Conservation (phyloP, 2,888 invertebrate genomes). For the Protodeltote pygarga region DNA sequence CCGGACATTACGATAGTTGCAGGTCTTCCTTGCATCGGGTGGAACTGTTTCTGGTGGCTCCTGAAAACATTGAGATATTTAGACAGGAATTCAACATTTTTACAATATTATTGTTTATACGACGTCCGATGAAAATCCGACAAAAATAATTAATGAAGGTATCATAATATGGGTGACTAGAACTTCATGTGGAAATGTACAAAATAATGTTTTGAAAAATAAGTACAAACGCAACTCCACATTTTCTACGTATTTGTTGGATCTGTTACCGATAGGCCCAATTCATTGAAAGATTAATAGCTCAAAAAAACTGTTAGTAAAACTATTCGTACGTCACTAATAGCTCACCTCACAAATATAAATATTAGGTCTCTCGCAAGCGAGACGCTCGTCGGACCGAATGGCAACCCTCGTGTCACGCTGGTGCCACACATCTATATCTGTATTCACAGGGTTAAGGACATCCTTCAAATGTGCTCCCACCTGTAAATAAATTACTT, state of each 20-base stretch:
- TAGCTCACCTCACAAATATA: slow-evolving; percentile 75
- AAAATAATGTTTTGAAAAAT: too few relatives aligned
- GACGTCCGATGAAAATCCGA: not conserved
- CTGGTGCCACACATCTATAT: slow-evolving; percentile 68
- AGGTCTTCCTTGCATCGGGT: slow-evolving; percentile 61
- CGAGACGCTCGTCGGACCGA: slow-evolving; percentile 51
- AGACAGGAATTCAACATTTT: not conserved
- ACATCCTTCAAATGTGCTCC: slow-evolving; percentile 57
- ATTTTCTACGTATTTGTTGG: too few relatives aligned
- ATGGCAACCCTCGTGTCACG: slow-evolving; percentile 67
- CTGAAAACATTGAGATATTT: slow-evolving; percentile 51
- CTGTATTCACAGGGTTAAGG: slow-evolving; percentile 59
- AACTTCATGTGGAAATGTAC: too few relatives aligned
- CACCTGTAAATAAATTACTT: slow-evolving; percentile 57
- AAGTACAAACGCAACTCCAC: too few relatives aligned
- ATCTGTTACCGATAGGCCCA: too few relatives aligned
- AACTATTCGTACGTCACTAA: not conserved
- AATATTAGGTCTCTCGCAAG: slow-evolving; percentile 70
- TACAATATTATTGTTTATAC: not conserved
- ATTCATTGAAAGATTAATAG: too few relatives aligned
- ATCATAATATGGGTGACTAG: too few relatives aligned
- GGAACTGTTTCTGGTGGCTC: slow-evolving; percentile 67
- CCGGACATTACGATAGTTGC: slow-evolving; percentile 73
- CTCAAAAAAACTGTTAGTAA: not conserved
- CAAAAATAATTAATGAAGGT: too few relatives aligned